Evolutionary conservation across 2,888 invertebrate genomes (phyloP), one percentile per base, ranked within the genome.

Genomic region (Cremastobaeus sp.): DNA sequence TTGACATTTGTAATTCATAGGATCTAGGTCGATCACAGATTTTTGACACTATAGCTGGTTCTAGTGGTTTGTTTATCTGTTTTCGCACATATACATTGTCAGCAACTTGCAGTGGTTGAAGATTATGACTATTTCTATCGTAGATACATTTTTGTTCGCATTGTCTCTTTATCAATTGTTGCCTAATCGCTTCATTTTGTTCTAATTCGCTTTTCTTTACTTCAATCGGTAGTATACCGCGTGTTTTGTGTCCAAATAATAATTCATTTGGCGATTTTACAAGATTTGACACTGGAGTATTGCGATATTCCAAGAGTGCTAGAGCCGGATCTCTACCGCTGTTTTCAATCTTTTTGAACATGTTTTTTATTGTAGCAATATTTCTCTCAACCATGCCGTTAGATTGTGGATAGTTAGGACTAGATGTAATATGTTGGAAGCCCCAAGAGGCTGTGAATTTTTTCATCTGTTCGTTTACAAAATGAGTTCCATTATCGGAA

Each of bases 271-370:
- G 78, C 3, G 77, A 76, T 14, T 14, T 32, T 8, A 64, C 43
- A 1, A 64, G 50, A 4, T 55, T 65, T 12, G 48, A 43, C 2
- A 78, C 72, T n/a, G 76, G 81, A 15, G 74, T 77, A 17, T 75
- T 77, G 21, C 78, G 39, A 55, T 78, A 79, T 48, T 78, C 77
- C 5, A 79, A 41, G 4, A 78, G 45, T 5, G 64, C 71, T 28
- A 73, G 18, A 15, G 12, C 14, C 14, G 70, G 39, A 71, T 77
- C 76, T 41, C 41, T 68, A n/a, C 50, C 41, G 12, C 54, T 52
- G 28, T 69, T 25, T 45, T 76, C 70, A 3, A 54, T 37, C 50
- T 74, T 76, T 43, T 35, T 35, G 15, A 52, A 52, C 14, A 52
- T 52, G 1, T 14, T 41, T 14, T 39, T 54, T 18, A 54, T 30